phyloP scores from a whole-genome alignment of 30 jellyfish, hydroid and myxozoan species.

The Hydractinia symbiolongicarpus region DNA sequence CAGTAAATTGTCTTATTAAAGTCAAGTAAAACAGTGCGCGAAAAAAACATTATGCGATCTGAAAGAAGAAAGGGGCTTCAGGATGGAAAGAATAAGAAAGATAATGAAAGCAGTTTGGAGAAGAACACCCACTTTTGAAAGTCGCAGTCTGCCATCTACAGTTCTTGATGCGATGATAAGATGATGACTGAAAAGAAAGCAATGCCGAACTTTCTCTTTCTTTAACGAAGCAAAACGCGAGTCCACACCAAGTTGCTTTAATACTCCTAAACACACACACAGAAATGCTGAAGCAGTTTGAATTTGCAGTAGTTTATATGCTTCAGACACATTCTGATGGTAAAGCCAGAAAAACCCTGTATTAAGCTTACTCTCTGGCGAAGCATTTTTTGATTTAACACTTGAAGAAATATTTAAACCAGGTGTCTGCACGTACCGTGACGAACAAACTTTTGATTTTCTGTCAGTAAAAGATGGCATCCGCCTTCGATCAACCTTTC shows the following conservation, averaged over 20 bases:
- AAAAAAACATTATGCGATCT: too few relatives aligned
- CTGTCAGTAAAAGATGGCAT: conserved; percentile 70
- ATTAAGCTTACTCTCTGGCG: too few relatives aligned
- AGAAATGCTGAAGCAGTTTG: too few relatives aligned
- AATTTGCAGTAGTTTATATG: too few relatives aligned
- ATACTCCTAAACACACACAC: conserved; percentile 47
- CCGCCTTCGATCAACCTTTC: conserved; percentile 92
- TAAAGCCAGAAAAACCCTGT: too few relatives aligned
- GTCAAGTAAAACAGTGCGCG: too few relatives aligned
- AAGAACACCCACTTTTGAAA: conserved; percentile 58
- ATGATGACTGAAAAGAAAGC: conserved; percentile 85
- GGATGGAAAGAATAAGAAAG: background rate
- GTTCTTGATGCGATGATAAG: conserved; percentile 86
- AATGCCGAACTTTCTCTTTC: conserved; percentile 82
- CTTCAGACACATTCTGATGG: too few relatives aligned
- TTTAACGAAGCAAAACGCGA: conserved; percentile 42
- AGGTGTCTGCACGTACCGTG: conserved; percentile 48
- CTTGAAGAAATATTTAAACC: too few relatives aligned
- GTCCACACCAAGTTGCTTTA: conserved; percentile 62
- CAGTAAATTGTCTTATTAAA: too few relatives aligned
- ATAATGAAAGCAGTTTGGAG: too few relatives aligned
- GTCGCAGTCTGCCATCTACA: conserved; percentile 72
- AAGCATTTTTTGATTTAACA: too few relatives aligned
- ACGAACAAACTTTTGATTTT: conserved; percentile 71
- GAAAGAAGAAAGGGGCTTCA: background rate